phyloP scores from a whole-genome alignment of 1,140 invertebrate genomes.

The Carposina sasakii region DNA sequence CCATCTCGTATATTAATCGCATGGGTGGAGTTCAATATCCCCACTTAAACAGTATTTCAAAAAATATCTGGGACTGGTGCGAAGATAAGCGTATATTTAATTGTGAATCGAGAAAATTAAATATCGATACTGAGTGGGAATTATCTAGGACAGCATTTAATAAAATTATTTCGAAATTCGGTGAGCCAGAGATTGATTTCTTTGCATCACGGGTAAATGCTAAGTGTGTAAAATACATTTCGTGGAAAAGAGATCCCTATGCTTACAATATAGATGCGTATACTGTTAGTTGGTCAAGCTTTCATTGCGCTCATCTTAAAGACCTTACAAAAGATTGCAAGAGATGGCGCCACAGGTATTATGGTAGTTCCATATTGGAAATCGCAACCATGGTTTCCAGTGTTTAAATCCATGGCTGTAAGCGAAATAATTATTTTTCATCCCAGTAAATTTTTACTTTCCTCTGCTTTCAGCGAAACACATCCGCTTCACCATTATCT shows the following conservation, averaged over 20 bases:
- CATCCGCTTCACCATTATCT: slow-evolving; percentile 24
- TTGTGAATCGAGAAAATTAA: slow-evolving; percentile 7
- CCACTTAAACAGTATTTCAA: slow-evolving; percentile 5
- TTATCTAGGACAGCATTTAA: background rate
- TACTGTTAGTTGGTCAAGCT: slow-evolving; percentile 1
- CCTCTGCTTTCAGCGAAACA: slow-evolving; percentile 17
- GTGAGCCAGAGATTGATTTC: slow-evolving; percentile 9
- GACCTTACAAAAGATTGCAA: slow-evolving; percentile 10
- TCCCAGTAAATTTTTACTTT: slow-evolving; percentile 18
- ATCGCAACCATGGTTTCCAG: slow-evolving; percentile 12
- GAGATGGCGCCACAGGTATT: slow-evolving; percentile 8
- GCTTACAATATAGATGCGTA: slow-evolving; percentile 10
- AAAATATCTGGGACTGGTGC: background rate
- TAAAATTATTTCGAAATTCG: background rate
- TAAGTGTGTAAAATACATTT: slow-evolving; percentile 7
- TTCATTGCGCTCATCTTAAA: slow-evolving; percentile 13
- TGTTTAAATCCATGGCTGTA: slow-evolving; percentile 14
- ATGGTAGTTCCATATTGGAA: slow-evolving; percentile 12
- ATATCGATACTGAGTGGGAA: slow-evolving; percentile 14
- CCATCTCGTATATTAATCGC: slow-evolving; percentile 11
- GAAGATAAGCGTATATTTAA: slow-evolving; percentile 6
- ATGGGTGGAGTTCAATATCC: slow-evolving; percentile 14
- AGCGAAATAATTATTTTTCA: slow-evolving; percentile 14
- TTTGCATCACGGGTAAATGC: slow-evolving; percentile 12
- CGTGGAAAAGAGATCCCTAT: slow-evolving; percentile 11